Base-by-base conservation (phyloP, 2,888 invertebrate species). In the Netelia inedita region DNA sequence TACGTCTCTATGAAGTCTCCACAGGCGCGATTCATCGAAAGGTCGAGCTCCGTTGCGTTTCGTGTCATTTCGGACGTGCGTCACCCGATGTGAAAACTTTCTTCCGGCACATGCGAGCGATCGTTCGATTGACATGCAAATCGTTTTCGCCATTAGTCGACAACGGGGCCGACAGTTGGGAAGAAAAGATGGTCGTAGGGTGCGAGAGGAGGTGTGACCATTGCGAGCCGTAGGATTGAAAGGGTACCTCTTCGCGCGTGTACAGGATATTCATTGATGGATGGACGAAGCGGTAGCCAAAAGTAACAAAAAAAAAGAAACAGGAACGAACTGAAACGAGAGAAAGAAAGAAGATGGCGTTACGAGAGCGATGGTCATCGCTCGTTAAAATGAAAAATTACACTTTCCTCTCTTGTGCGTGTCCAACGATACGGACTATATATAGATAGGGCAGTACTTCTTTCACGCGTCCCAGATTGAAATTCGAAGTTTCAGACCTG, bases 311-410 rank as follows among this genome's bases (percentile, higher is more conserved):
- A 86, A 87, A 83, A 85, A 82, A 61, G 72, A 86, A 57, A 83
- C 74, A 23, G 6, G 35, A 76, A 83, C 87, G 53, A 16, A 16
- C n/a, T 16, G 71, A 79, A 61, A 63, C 10, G 63, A 28, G n/a
- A 71, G 16, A 61, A 19, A 28, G 14, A 9, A 59, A 59, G 11
- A 14, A 72, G 68, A 23, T 79, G 72, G 59, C 74, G 46, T 50
- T 46, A 69, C 72, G 78, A 53, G 74, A 28, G 66, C 78, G 88
- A 81, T 90, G 91, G 91, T 87, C 92, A 92, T 91, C 88, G 90
- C 90, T 91, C 91, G 91, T 92, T 92, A 91, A 90, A 90, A 90
- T 92, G 92, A 92, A 92, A 92, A 92, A 92, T 91, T 90, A 91
- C 88, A 88, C 91, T 91, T 90, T 90, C 88, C 88, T 90, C 82